Evolutionary conservation across 2,888 invertebrate species (phyloP), one percentile per base, ranked within the genome.

Genomic region (Papilio protenor): DNA sequence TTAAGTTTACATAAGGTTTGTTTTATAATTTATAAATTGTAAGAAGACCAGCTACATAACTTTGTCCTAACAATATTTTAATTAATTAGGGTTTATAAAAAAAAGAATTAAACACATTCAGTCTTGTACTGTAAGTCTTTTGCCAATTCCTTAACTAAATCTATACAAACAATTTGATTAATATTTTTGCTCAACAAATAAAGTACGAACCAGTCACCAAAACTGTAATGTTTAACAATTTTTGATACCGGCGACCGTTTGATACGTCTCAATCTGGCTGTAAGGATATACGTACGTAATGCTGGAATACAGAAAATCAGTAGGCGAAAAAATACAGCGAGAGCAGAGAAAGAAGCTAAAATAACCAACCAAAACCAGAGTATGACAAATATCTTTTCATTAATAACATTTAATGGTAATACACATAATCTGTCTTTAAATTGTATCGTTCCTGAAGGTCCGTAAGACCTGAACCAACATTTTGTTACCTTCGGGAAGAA

Each of bases 171-270:
- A 23, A 96, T 90, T 0, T 96, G 96, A 87, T 97, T 97, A 83
- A 97, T 95, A 88, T 98, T 98, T 85, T 96, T 96, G 78, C 97
- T 96, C 71, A 98, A 93, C 86, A 97, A 96, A 87, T 97, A 96
- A 14, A 98, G 90, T 55, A 98, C 87, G 88, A 97, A 98, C 96
- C 97, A 98, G 88, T 98, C 97, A 0, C 97, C 97, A 79, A 96
- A 96, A 76, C 95, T 94, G 64, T 96, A 92, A 76, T 90, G 89
- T 79, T 91, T 92, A 0, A 96, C 94, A 79, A 96, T 93, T 74
- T 90, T 90, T 0, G 93, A 92, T 10, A 96, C 95, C 59, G 95
- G 89, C 82, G 91, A 93, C 45, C 91, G 92, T 77, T 96, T 94
- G 27, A 95, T 94, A 81, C 88, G 90, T 76, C 96, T 93, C 49